phyloP scores from a whole-genome alignment of 2,113 vertebrate genomes.

The Tyrannus savana region DNA sequence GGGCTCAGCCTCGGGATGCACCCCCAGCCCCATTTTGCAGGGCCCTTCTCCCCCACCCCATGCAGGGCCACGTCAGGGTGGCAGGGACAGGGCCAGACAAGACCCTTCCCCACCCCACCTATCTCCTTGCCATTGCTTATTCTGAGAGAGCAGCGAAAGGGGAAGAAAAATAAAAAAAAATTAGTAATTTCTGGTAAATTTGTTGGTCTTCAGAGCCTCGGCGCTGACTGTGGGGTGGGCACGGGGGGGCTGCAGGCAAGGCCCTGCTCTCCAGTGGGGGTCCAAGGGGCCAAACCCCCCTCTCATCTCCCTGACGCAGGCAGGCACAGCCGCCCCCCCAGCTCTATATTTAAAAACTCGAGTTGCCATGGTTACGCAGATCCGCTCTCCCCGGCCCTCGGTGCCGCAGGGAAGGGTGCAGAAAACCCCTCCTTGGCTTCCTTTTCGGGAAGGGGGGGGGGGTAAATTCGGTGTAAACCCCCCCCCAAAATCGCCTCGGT shows the following conservation, averaged over 20 bases:
- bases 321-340: neutral
- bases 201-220: neutral
- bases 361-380: slow-evolving; percentile 51
- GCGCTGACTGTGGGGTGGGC: neutral
- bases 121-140: neutral
- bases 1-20: neutral
- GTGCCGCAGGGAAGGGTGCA: neutral
- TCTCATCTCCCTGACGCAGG: fast-evolving
- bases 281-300: neutral
- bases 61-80: fast-evolving
- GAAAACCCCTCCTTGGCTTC: neutral
- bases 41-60: no score
- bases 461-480: neutral
- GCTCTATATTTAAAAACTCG: neutral
- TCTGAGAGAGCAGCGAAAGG: neutral
- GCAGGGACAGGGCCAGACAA: neutral
- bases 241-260: neutral
- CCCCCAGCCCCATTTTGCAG: neutral
- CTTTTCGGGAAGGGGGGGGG: neutral
- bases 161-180: neutral
- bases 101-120: fast-evolving
- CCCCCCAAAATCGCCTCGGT: neutral
- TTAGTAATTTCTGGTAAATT: neutral
- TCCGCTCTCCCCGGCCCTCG: neutral
- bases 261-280: fast-evolving